Percentiles rank a stretch among this genome's conserved stretches.
Conservation (phyloP, 2,113 vertebrate species). For the Synchiropus splendidus region DNA sequence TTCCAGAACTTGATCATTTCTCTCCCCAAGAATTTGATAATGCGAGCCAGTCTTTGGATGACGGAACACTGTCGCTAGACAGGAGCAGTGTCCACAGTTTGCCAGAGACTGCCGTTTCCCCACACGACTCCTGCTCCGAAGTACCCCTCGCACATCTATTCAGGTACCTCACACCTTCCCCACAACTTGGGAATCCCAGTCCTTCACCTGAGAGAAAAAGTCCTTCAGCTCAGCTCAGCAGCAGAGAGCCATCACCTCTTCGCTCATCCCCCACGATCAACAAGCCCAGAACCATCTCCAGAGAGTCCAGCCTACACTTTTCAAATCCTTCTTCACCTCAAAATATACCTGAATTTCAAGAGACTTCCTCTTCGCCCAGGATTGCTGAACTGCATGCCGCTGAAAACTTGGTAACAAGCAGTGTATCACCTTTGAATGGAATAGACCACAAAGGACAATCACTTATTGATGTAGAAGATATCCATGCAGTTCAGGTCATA, state of each 20-base stretch:
- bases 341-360: conserved; percentile 12
- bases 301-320: conserved; percentile 9
- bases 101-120: background rate
- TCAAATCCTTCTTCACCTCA: conserved; percentile 7
- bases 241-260: conserved; percentile 25
- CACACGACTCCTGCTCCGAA: conserved; percentile 12
- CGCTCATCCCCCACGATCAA: conserved; percentile 13
- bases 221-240: conserved; percentile 27
- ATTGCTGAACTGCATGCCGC: conserved; percentile 11
- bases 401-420: conserved; percentile 9
- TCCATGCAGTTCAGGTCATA: conserved; percentile 1
- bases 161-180: conserved; percentile 32
- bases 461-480: conserved; percentile 4
- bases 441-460: conserved; percentile 9
- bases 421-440: conserved; percentile 11
- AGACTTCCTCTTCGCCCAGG: conserved; percentile 3
- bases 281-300: conserved; percentile 9
- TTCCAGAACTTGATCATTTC: conserved; percentile 28
- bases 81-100: conserved; percentile 13
- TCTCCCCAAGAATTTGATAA: conserved; percentile 19
- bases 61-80: conserved; percentile 13
- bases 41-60: conserved; percentile 18
- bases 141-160: conserved; percentile 2
- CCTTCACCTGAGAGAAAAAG: conserved; percentile 29
- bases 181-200: conserved; percentile 17